These are phyloP conservation scores for Globicephala melas DNA, from an alignment of 2,113 vertebrate species.

Conservation along the genomic window DNA sequence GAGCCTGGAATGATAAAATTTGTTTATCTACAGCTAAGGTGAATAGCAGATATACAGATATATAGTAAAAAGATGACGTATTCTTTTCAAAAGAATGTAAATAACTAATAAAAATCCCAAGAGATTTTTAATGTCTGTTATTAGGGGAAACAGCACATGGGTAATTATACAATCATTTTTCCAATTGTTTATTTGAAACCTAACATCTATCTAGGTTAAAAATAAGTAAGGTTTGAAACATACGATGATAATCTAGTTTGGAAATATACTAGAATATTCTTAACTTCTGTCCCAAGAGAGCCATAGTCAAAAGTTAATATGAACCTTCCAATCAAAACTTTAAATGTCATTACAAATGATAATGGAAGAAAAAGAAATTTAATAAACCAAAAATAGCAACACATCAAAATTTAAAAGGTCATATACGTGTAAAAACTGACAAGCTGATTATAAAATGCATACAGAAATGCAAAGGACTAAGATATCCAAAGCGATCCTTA, in stretches of 20 bases:
- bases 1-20: not conserved
- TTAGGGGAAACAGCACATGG: not conserved
- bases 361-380: not conserved
- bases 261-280: constrained; percentile 7
- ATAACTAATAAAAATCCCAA: not conserved
- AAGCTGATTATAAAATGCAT: not conserved
- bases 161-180: not conserved
- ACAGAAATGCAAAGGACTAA: not conserved
- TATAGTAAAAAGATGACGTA: not conserved
- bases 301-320: not conserved
- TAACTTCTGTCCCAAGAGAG: not conserved
- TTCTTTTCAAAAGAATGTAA: constrained; percentile 6
- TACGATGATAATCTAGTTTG: not conserved
- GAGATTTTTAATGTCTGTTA: not conserved
- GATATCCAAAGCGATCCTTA: not conserved
- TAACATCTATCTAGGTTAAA: not conserved
- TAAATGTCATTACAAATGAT: not conserved
- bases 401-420: not conserved
- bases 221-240: not conserved
- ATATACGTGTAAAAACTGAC: not conserved
- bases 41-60: not conserved
- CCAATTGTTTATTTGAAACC: not conserved
- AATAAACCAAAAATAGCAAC: not conserved
- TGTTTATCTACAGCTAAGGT: not conserved
- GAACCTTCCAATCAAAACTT: constrained; percentile 20